Evolutionary conservation across 1,140 invertebrate species (phyloP), one percentile per base, ranked within the genome.

Genomic region (Lutraria rhynchaena): DNA sequence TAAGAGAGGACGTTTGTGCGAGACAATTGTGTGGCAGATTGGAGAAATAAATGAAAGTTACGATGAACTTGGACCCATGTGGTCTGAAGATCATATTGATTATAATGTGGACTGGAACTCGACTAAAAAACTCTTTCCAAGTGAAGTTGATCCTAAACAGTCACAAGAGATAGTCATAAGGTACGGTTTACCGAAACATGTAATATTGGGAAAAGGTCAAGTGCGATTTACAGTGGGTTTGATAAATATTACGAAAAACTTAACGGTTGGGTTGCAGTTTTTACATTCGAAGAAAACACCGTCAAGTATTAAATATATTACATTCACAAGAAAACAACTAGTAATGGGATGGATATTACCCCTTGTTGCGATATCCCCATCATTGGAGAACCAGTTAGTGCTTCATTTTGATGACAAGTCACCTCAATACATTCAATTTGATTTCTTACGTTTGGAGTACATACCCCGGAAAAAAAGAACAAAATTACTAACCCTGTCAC

Each of bases 1-100:
- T 11, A 11, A 46, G 44, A 4, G 24, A 27, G 49, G 60, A 17
- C 33, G 46, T 29, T 49, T 58, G 11, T 80, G 76, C 33, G 65
- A 80, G n/a, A 70, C 11, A 41, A 63, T 53, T 24, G 55, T 80
- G 22, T 80, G 76, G 76, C 76, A 80, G 29, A 27, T 80, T n/a
- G 76, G 76, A 11, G 46, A 57, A 57, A 80, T 80, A 11, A 63
- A 80, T 60, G 22, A 41, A n/a, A 35, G 70, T 29, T 70, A 80
- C 29, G 31, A 24, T 53, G 76, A 80, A 31, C 53, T 80, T 22
- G 29, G 33, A 5, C 55, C 76, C 19, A 44, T 69, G 9, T 69
- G 60, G 5, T 5, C 5, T 41, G 5, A 41, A 7, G 37, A 41
- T 41, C 37, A 41, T 41, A 41, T 41, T 7, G 37, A 41, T 15